Evolutionary conservation across 1,140 invertebrate species (phyloP), one percentile per base, ranked within the genome.

Genomic region (Epicauta chinensis): DNA sequence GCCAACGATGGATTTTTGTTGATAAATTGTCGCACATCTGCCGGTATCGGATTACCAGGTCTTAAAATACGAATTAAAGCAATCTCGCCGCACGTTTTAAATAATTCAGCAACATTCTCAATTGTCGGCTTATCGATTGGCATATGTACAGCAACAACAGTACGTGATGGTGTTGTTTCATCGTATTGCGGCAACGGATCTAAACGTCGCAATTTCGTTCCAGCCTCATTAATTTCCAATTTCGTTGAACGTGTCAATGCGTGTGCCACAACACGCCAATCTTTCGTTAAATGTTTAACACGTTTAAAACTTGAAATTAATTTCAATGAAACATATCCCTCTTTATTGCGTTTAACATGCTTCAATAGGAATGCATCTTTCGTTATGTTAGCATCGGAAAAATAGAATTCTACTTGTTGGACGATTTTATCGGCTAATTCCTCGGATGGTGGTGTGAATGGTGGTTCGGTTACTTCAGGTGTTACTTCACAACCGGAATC

Each of bases 291-390:
- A 62, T 93, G 89, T 62, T 92, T 91, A 16, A 97, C 91, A 39
- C 92, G 82, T 66, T 96, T 91, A 65, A 93, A 92, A 59, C 90
- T 93, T 1, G 92, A 93, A 43, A 96, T 93, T 32, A 97, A 74
- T 70, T 97, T 97, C 5, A 97, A 74, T 29, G 89, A 93, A 1
- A 97, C 93, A 71, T 88, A 97, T 7, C 94, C 93, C 71, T 94
- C 91, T 69, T 94, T 95, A 68, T 96, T 95, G 15, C 93, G 78
- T 29, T 90, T 82, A 2, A 97, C 92, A 70, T 97, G 93, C 70
- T 97, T 97, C 30, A 97, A 70, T 3, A 97, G 73, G 71, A 97
- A 97, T 2, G 93, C 91, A 68, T 97, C 93, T 71, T 95, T 96
- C 1, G 91, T 82, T 51, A 97, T 92, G 67, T 93, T 94, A 12